Conservation (phyloP, 2,113 vertebrate genomes). For the Hippocampus barbouri region DNA sequence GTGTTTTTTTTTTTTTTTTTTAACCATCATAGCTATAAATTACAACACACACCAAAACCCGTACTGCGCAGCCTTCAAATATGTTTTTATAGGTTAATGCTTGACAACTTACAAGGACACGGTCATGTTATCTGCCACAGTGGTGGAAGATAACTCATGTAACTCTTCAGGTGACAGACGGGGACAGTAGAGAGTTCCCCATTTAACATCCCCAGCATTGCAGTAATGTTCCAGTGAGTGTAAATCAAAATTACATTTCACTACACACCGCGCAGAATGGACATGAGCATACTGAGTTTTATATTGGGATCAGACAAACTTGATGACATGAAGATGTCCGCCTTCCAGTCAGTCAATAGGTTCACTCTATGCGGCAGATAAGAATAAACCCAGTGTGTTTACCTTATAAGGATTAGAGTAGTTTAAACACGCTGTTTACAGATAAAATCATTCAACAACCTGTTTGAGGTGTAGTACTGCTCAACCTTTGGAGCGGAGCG, state of each 20-base stretch:
- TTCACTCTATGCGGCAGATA: not conserved
- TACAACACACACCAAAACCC: too few relatives aligned
- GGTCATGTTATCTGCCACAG: not conserved
- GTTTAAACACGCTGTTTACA: constrained; percentile 10
- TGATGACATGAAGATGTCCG: not conserved
- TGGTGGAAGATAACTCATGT: not conserved
- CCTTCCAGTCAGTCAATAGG: not conserved
- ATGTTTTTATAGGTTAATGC: not conserved
- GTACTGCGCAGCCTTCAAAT: too few relatives aligned
- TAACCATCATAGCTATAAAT: too few relatives aligned
- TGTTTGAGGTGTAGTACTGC: constrained; percentile 8
- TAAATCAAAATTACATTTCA: not conserved
- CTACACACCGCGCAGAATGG: not conserved
- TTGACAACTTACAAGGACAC: not conserved
- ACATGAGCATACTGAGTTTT: not conserved
- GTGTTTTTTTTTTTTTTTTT: too few relatives aligned
- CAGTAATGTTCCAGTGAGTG: constrained; percentile 6
- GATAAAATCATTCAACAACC: not conserved
- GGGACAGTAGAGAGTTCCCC: constrained; percentile 4
- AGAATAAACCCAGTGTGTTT: constrained; percentile 6
- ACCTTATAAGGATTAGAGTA: constrained; percentile 6
- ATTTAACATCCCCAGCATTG: not conserved
- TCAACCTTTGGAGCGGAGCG: constrained; percentile 2
- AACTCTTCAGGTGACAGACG: not conserved
- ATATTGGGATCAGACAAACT: not conserved